phyloP scores from a whole-genome alignment of 2,888 invertebrate species.

The Apamea epomidion region DNA sequence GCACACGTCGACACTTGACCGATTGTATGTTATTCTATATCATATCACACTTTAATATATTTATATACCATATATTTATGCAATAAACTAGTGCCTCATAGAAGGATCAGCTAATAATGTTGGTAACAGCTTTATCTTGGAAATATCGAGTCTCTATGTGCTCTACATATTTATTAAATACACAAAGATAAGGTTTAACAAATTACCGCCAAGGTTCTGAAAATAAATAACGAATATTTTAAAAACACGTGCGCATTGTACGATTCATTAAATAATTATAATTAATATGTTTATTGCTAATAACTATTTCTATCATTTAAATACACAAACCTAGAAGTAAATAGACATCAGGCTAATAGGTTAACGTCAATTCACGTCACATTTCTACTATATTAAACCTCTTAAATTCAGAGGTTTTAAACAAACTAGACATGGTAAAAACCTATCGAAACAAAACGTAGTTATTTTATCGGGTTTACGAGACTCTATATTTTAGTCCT shows the following conservation, averaged over 20 bases:
- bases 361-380: not conserved
- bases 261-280: not conserved
- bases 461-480: not conserved
- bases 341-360: not conserved
- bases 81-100: slow-evolving; percentile 47
- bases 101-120: slow-evolving; percentile 56
- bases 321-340: not conserved
- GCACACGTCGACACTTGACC: slow-evolving; percentile 89
- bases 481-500: slow-evolving; percentile 35
- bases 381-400: not conserved
- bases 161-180: slow-evolving; percentile 29
- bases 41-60: slow-evolving; percentile 70
- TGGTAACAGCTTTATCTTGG: slow-evolving; percentile 41
- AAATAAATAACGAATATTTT: slow-evolving; percentile 5
- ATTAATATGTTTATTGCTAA: not conserved
- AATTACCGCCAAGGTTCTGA: not conserved
- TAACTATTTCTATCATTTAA: not conserved
- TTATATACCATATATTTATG: slow-evolving; percentile 60
- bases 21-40: slow-evolving; percentile 87
- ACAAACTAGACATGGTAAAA: not conserved
- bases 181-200: slow-evolving; percentile 15
- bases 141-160: slow-evolving; percentile 50
- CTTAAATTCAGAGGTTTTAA: not conserved
- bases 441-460: not conserved
- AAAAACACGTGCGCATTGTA: not conserved